A percentile compares a stretch with the other conserved stretches of the same genome.
These are phyloP conservation scores for Takifugu flavidus DNA, from an alignment of 2,113 vertebrate species.

Conservation along the genomic window DNA sequence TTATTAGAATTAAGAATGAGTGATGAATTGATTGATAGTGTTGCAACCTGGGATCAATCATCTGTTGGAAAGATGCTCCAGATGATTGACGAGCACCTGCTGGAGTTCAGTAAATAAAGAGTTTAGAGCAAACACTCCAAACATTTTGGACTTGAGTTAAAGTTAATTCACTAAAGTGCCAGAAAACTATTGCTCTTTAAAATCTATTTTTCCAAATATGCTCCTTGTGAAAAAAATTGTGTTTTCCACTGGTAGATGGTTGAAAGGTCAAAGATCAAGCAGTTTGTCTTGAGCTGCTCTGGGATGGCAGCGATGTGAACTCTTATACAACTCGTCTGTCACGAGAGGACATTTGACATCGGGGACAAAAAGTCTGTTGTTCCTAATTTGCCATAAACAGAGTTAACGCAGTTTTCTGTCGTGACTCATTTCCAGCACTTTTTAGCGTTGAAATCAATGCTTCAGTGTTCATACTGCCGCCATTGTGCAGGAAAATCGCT, in stretches of 20 bases:
- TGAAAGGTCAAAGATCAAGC: neutral
- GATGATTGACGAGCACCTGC: too few species aligned
- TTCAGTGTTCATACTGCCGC: neutral
- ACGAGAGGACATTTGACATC: neutral
- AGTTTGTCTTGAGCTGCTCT: neutral
- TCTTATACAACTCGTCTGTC: neutral
- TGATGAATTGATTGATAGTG: too few species aligned
- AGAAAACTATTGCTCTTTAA: neutral
- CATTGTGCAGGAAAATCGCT: too few species aligned
- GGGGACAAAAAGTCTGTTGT: slow-evolving; percentile 2
- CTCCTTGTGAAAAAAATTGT: neutral
- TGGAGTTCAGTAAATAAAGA: too few species aligned
- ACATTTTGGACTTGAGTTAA: neutral
- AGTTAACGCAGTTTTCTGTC: neutral
- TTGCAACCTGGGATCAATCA: too few species aligned
- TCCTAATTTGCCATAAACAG: neutral
- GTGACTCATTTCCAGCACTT: neutral
- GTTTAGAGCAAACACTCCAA: too few species aligned
- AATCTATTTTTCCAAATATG: neutral
- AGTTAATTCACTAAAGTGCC: neutral
- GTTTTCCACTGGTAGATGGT: neutral
- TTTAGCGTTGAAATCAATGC: neutral
- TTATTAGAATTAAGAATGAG: too few species aligned
- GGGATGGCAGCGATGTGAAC: neutral
- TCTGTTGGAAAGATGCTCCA: too few species aligned